These are phyloP conservation scores for Origma solitaria DNA, from an alignment of 2,113 vertebrate species.

Conservation along the genomic window DNA sequence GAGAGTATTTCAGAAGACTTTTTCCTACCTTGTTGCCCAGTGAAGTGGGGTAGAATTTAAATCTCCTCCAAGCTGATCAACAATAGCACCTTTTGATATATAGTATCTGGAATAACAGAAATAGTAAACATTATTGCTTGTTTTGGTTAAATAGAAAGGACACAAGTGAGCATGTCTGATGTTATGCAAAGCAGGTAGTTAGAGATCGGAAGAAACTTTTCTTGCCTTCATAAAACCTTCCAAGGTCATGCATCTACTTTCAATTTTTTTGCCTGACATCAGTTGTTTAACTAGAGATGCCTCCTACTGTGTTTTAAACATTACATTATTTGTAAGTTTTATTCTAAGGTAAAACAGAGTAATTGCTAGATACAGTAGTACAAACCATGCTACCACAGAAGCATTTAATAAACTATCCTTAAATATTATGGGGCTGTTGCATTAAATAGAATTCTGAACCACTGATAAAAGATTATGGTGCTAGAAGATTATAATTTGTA, in stretches of 20 bases:
- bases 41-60: conserved; percentile 98
- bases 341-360: not conserved
- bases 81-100: conserved; percentile 97
- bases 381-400: not conserved
- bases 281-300: not conserved
- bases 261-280: not conserved
- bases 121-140: not conserved
- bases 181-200: not conserved
- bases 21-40: conserved; percentile 93
- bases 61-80: conserved; percentile 98
- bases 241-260: no score
- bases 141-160: not conserved
- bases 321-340: not conserved
- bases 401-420: not conserved
- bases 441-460: not conserved
- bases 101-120: conserved; percentile 82
- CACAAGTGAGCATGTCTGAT: not conserved
- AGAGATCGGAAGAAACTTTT: not conserved
- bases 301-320: not conserved
- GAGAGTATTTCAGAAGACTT: not conserved
- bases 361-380: not conserved
- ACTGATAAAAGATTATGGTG: not conserved
- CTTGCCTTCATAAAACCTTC: not conserved
- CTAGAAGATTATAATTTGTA: not conserved
- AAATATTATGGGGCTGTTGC: not conserved